phyloP scores from a whole-genome alignment of 2,113 vertebrate genomes.

The Castor canadensis region DNA sequence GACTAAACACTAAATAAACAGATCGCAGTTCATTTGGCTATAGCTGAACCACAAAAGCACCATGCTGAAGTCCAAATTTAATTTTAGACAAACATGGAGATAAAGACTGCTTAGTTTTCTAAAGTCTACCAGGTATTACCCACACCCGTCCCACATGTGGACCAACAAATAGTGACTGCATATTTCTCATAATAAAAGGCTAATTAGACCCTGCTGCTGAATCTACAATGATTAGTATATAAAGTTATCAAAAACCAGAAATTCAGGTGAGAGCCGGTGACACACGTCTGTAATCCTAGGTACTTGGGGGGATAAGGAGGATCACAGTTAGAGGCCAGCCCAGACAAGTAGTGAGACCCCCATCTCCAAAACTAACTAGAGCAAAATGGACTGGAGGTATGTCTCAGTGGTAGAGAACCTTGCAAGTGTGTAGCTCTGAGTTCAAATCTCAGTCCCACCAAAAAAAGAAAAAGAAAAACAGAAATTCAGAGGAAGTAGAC shows the following conservation, averaged over 20 bases:
- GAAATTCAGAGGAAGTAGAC: neutral
- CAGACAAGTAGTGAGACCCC: no score
- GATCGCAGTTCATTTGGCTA: conserved; percentile 44
- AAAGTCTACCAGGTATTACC: neutral
- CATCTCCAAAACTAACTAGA: no score
- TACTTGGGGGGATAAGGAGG: no score
- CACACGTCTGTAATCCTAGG: no score
- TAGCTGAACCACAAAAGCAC: conserved; percentile 45
- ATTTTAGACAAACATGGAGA: conserved; percentile 27
- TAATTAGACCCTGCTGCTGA: neutral
- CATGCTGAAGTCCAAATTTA: conserved; percentile 12
- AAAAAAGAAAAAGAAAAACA: no score
- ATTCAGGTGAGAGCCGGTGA: no score
- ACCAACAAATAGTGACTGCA: accelerated
- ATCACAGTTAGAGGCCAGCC: no score
- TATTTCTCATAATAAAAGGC: neutral
- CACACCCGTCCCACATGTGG: accelerated
- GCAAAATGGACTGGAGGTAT: no score
- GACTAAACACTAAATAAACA: conserved; percentile 18
- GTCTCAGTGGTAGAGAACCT: no score
- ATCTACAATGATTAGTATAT: neutral
- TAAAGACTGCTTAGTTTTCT: conserved; percentile 18
- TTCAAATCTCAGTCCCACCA: no score
- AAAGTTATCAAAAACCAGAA: neutral
- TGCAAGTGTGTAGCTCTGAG: no score